These are phyloP conservation scores for Amniataba percoides DNA, from an alignment of 2,797 vertebrate species.

Conservation along the genomic window DNA sequence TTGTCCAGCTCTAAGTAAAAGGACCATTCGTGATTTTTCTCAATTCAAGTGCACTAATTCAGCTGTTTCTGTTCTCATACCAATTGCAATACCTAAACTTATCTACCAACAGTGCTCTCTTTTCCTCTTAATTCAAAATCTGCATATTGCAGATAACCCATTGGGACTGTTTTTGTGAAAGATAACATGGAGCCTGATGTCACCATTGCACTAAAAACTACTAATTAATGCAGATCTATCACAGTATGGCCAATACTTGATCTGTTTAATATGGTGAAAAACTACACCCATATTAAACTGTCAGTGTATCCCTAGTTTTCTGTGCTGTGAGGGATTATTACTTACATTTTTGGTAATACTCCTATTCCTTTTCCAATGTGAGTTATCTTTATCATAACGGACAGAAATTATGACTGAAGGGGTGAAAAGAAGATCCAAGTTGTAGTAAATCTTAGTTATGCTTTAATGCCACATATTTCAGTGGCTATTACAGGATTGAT, in stretches of 20 bases:
- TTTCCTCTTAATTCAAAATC: neutral
- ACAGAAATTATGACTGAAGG: neutral
- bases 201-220: neutral
- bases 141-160: neutral
- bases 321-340: neutral
- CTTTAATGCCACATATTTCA: slow-evolving; percentile 9
- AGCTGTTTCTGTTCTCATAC: neutral
- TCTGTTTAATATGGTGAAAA: neutral
- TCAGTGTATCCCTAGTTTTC: neutral
- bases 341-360: neutral
- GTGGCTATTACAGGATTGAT: neutral
- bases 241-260: neutral
- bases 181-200: neutral
- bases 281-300: rapidly evolving
- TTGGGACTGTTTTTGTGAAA: neutral
- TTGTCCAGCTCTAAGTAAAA: too few species aligned
- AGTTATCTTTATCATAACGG: neutral
- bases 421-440: neutral
- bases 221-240: neutral
- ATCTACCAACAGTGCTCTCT: too few species aligned
- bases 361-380: too few species aligned
- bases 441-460: neutral
- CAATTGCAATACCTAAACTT: neutral
- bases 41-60: too few species aligned
- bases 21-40: too few species aligned